These are phyloP conservation scores for Poecile atricapillus DNA, from an alignment of 2,113 vertebrate species.

Conservation along the genomic window DNA sequence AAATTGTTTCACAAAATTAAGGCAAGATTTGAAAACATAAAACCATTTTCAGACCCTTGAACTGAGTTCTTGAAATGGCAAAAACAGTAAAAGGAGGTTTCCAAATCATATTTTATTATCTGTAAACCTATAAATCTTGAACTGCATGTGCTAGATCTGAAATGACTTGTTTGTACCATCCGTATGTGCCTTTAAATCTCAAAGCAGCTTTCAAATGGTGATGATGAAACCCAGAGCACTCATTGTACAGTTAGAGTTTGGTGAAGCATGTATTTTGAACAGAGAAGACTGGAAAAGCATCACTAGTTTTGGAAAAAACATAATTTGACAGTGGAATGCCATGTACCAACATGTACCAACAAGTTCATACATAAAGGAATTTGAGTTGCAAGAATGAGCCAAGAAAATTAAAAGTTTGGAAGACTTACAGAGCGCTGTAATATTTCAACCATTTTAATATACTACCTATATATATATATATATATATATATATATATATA, in stretches of 20 bases:
- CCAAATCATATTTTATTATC: neutral
- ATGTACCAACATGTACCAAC: neutral
- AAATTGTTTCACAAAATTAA: neutral
- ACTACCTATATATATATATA: no score
- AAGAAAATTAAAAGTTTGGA: neutral
- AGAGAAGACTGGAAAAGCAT: neutral
- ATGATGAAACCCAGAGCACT: neutral
- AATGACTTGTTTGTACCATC: neutral
- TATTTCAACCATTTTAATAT: neutral
- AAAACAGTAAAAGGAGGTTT: neutral
- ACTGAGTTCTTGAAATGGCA: neutral
- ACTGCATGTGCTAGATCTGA: neutral
- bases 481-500: no score
- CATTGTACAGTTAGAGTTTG: neutral
- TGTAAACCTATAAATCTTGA: neutral
- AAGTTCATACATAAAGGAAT: neutral
- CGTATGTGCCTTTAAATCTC: neutral
- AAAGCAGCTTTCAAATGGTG: neutral
- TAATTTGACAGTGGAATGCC: neutral
- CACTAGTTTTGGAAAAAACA: neutral
- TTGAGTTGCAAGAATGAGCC: neutral
- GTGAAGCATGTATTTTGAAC: neutral
- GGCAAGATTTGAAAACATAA: neutral
- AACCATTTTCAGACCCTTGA: neutral
- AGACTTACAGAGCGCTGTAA: neutral